Base-by-base conservation (phyloP, 37 sponge, comb jelly and placozoan genomes). In the Tethya wilhelma region DNA sequence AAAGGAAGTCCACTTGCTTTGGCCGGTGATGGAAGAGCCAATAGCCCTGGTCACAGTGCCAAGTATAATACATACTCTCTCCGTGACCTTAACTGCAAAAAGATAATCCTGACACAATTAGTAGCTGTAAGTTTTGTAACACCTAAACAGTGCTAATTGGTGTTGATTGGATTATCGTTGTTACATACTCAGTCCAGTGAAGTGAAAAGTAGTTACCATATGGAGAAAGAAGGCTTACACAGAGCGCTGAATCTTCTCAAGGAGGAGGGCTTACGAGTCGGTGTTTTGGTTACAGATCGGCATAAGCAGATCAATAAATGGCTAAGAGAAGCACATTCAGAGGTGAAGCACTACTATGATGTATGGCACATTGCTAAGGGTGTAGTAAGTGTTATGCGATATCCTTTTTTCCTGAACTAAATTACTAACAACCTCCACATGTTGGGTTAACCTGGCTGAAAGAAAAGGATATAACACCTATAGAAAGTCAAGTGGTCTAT, bases 321-420 rank as follows among this genome's bases (percentile, higher is more conserved):
- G 69, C 49, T 83, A 26, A 38, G 75, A 34, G 81, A 79, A 53
- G 4, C 17, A 2, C 43, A 23, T 42, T 36, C 66, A n/a, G n/a
- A n/a, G n/a, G 41, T 85, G 20, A 66, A 62, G 40, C 86, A 90
- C 49, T 75, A 58, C 25, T 85, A 56, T 80, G 86, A 90, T 69
- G 67, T 84, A 60, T 84, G 90, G 85, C 80, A 90, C 56, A 38
- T 90, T 55, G 90, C 86, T 46, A 90, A 84, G 70, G 76, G 85
- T 90, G 31, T 45, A 28, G 57, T 26, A 5, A 45, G 17, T 49
- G 6, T 5, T 46, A 26, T 31, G 32, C 1, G 12, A 5, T 53
- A 43, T 6, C 30, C 12, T 49, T 2, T 17, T 14, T 72, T 6
- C 55, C n/a, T 29, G 34, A 22, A 25, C 36, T 30, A 14, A 62